A percentile compares a stretch with the other conserved stretches of the same genome.
Conservation (phyloP, 2,113 vertebrate species). For the Anhinga anhinga region DNA sequence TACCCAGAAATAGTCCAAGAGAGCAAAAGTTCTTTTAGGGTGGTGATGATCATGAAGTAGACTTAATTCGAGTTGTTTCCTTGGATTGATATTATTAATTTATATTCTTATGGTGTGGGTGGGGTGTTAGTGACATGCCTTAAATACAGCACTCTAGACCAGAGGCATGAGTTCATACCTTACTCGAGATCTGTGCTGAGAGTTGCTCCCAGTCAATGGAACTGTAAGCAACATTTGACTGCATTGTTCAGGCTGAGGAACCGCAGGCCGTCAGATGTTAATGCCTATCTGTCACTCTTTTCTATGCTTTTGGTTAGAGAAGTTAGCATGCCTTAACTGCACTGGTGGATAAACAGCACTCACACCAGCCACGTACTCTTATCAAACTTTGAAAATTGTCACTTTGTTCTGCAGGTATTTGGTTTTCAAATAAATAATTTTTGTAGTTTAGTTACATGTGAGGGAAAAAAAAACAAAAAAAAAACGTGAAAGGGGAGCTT, state of each 20-base stretch:
- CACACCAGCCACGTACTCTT: background rate
- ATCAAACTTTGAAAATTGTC: background rate
- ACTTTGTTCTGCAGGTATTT: background rate
- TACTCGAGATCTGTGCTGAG: background rate
- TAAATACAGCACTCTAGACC: background rate
- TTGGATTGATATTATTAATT: background rate
- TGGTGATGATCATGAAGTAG: background rate
- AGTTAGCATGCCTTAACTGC: background rate
- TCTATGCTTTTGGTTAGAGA: background rate
- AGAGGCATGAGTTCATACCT: background rate
- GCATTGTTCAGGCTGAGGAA: background rate
- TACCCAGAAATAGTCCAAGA: background rate
- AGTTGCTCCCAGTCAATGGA: background rate
- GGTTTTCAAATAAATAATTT: background rate
- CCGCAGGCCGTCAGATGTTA: background rate
- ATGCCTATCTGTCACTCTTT: accelerated
- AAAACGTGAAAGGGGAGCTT: background rate
- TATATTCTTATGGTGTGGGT: background rate
- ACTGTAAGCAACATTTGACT: background rate
- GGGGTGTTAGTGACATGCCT: background rate
- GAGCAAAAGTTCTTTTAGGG: background rate
- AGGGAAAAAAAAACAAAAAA: background rate
- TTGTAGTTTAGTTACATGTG: background rate
- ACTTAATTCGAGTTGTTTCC: background rate
- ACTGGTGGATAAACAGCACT: background rate